Base-by-base conservation (phyloP, 1,140 invertebrate species). In the Anthonomus grandis region DNA sequence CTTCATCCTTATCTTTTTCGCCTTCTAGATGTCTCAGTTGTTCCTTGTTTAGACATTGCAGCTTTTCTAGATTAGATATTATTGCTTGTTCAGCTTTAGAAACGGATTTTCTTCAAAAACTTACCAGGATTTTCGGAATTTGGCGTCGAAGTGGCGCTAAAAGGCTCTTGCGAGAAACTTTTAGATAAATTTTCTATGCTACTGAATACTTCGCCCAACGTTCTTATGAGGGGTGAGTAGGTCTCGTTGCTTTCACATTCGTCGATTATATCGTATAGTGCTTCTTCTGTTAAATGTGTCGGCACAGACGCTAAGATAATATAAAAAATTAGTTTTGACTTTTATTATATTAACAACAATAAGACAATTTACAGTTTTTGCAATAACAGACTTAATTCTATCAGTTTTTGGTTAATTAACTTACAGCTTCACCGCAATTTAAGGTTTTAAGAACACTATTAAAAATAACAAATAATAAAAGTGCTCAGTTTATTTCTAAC, bases 1-100 rank as follows among this genome's bases (percentile, higher is more conserved):
- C 89, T 60, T 89, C 81, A 72, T 92, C 89, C 71, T 93, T 93
- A 61, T 93, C 91, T 57, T 83, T 79, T 70, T 93, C 91, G 37
- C 84, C 86, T 71, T 90, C 89, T 21, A 86, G 70, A 13, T 81
- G 79, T 47, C 86, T 73, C 49, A 85, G 75, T 62, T 86, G 81
- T 76, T 88, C 83, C 73, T 89, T 84, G 61, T 83, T 81, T 17
- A 86, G 69, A 27, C 66, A 64, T 62, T 70, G 61, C 41, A 75
- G 53, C 19, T 64, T 52, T 13, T 58, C 59, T 64, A 47, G 41
- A 60, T 52, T 21, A 5, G 37, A 8, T 22, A 23, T 25, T 47
- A 41, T 3, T 12, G 1, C n/a, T 42, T 42, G 12, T 10, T 42
- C 15, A 42, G n/a, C 0, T 13, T 4, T 42, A 42, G 19, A 42